Evolutionary conservation across 2,113 vertebrate genomes (phyloP).

Genomic region (Oenanthe oenanthe): DNA sequence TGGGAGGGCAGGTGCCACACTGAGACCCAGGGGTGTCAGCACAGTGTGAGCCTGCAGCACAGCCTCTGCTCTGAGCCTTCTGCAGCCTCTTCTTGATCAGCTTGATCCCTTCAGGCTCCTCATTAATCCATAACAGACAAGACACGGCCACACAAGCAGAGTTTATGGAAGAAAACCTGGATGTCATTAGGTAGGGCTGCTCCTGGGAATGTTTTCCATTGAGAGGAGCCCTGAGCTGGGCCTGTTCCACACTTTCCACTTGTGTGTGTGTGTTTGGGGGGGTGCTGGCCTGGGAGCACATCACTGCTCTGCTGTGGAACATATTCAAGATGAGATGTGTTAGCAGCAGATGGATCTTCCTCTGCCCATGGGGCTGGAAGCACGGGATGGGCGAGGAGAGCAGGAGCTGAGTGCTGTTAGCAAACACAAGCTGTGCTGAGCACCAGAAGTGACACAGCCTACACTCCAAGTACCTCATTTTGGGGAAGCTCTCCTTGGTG

Average conservation of each 20-base stretch:
- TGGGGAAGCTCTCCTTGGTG: conserved; percentile 88
- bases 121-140: conserved; percentile 58
- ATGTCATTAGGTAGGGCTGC: conserved; percentile 66
- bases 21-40: background rate
- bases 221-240: conserved; percentile 48
- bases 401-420: conserved; percentile 1
- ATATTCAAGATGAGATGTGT: background rate
- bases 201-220: conserved; percentile 61
- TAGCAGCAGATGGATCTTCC: conserved; percentile 10
- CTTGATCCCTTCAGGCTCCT: conserved; percentile 54
- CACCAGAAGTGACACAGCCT: background rate
- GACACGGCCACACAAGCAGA: conserved; percentile 62
- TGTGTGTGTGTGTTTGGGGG: background rate
- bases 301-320: background rate
- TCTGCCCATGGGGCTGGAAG: background rate
- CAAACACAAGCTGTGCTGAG: background rate
- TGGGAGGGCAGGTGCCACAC: background rate
- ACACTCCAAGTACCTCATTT: conserved; percentile 82
- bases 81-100: background rate
- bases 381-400: background rate
- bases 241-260: conserved; percentile 12
- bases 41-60: background rate
- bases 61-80: background rate
- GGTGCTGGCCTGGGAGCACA: background rate
- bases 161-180: conserved; percentile 65